Conservation (phyloP, 1,140 invertebrate species). For the Brachionus asplanchnoidis region DNA sequence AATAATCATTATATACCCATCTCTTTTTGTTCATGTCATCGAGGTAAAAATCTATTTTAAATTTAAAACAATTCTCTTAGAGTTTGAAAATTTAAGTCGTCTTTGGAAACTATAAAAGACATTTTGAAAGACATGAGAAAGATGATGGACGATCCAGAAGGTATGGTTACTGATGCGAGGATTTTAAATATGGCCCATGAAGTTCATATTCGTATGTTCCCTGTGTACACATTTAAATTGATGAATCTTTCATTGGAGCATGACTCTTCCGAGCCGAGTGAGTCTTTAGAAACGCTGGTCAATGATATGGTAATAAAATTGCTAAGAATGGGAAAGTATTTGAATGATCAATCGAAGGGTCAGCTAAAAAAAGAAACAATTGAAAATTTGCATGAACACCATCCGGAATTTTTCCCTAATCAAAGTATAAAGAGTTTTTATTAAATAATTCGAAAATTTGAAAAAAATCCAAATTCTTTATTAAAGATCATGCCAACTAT, state of each 20-base stretch:
- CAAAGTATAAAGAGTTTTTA: background rate
- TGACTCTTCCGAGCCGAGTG: slow-evolving; percentile 30
- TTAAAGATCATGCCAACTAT: slow-evolving; percentile 13
- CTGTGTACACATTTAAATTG: slow-evolving; percentile 25
- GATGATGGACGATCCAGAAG: background rate
- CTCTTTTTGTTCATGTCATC: slow-evolving; percentile 15
- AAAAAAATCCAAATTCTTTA: background rate
- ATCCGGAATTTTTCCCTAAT: slow-evolving; percentile 39
- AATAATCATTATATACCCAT: slow-evolving; percentile 35
- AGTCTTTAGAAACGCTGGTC: background rate
- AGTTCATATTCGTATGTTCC: slow-evolving; percentile 28
- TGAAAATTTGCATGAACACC: slow-evolving; percentile 28
- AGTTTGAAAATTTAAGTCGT: background rate
- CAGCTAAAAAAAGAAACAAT: slow-evolving; percentile 31
- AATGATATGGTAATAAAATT: slow-evolving; percentile 15
- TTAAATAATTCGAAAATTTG: background rate
- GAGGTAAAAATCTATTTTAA: background rate
- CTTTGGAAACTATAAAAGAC: slow-evolving; percentile 16
- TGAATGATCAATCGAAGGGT: slow-evolving; percentile 18
- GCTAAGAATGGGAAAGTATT: slow-evolving; percentile 35
- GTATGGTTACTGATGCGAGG: background rate
- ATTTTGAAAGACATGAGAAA: slow-evolving; percentile 8
- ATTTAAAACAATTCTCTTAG: background rate
- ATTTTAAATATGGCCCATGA: slow-evolving; percentile 21
- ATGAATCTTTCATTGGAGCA: slow-evolving; percentile 38